Evolutionary conservation across 2,113 vertebrate genomes (phyloP).

Genomic region (Hydrolagus affinis): DNA sequence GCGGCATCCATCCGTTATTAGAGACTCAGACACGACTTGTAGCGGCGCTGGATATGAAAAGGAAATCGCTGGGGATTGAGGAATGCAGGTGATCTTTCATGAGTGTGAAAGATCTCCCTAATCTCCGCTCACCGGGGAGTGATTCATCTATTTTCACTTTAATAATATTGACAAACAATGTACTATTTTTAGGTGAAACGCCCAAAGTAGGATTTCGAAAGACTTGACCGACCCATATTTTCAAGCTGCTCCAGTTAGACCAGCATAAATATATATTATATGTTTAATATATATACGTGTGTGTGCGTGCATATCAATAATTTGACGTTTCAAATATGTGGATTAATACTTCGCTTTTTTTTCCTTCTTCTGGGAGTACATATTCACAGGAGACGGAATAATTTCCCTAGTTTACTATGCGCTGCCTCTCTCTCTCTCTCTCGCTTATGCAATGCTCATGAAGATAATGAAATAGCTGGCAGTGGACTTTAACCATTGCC

Average conservation of each 20-base stretch:
- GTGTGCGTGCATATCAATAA: neutral
- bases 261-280: neutral
- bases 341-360: neutral
- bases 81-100: slow-evolving; percentile 14
- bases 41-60: neutral
- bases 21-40: neutral
- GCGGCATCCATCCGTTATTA: neutral
- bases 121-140: neutral
- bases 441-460: neutral
- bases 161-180: slow-evolving; percentile 20
- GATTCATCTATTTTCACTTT: slow-evolving; percentile 1
- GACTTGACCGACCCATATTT: too few species aligned
- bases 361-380: too few species aligned
- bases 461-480: neutral
- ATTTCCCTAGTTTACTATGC: too few species aligned
- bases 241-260: neutral
- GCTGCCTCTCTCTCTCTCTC: too few species aligned
- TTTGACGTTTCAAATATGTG: neutral
- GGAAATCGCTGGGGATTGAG: neutral
- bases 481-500: neutral
- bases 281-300: neutral
- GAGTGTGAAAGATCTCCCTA: neutral
- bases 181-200: neutral
- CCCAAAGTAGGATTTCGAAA: neutral
- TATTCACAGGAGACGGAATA: too few species aligned